Conservation (phyloP, 2,888 invertebrate species). For the Hymenopus coronatus region DNA sequence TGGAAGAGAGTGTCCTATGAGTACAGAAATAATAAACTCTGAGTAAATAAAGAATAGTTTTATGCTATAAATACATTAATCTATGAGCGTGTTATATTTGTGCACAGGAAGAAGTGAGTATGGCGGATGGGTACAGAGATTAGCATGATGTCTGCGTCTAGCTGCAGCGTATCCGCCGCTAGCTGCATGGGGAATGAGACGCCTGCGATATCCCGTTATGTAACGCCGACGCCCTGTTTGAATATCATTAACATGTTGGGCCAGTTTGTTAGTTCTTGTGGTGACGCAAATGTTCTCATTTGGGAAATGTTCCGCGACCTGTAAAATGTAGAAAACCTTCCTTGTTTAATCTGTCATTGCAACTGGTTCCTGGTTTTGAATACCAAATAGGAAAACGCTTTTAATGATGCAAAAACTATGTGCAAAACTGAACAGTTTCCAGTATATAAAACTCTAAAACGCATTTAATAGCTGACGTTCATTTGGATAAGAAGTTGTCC, state of each 20-base stretch:
- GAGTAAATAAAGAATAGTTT: too few species aligned
- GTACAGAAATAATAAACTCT: too few species aligned
- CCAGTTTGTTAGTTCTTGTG: neutral
- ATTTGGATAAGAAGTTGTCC: too few species aligned
- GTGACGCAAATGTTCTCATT: neutral
- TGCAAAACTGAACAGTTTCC: too few species aligned
- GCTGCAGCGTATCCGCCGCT: neutral
- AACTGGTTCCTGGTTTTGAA: neutral
- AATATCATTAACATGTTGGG: neutral
- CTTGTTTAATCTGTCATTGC: neutral
- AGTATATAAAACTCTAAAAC: too few species aligned
- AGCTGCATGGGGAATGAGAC: neutral
- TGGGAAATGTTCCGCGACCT: neutral
- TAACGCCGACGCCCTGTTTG: neutral
- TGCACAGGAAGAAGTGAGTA: neutral
- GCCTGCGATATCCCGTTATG: neutral
- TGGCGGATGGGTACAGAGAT: neutral
- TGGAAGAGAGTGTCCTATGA: too few species aligned
- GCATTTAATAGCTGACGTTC: too few species aligned
- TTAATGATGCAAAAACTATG: neutral
- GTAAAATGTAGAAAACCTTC: neutral
- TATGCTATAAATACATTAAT: too few species aligned
- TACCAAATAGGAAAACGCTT: neutral
- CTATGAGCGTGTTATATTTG: too few species aligned
- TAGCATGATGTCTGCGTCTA: neutral